Percentiles rank a stretch among this genome's conserved stretches.
These are phyloP conservation scores for Drosophila paramelanica DNA, from an alignment of 2,888 invertebrate species.

Conservation along the genomic window DNA sequence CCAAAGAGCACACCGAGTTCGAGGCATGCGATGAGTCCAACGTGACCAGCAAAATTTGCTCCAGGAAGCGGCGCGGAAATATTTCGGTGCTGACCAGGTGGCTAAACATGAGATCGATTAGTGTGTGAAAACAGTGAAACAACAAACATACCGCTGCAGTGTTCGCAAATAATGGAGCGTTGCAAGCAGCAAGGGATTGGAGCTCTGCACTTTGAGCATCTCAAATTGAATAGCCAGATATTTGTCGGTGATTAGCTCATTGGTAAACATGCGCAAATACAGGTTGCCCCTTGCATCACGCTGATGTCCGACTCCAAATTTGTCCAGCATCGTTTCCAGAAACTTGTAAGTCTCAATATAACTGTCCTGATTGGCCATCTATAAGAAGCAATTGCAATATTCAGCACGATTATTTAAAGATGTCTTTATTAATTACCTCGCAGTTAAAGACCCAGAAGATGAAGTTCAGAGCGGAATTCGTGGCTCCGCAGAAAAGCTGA, in stretches of 20 bases:
- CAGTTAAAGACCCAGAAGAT: conserved; percentile 33
- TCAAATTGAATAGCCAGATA: conserved; percentile 52
- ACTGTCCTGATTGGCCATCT: conserved; percentile 34
- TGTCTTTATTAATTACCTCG: conserved; percentile 23
- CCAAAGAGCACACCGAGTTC: conserved; percentile 20
- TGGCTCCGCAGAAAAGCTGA: conserved; percentile 35
- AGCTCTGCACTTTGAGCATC: conserved; percentile 23
- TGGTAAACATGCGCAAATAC: conserved; percentile 58
- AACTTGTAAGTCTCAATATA: conserved; percentile 49
- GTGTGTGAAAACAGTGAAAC: neutral
- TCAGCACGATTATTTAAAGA: neutral
- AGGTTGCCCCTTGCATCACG: conserved; percentile 26
- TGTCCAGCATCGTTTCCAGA: conserved; percentile 32
- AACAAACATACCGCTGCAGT: conserved; percentile 45
- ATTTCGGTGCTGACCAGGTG: conserved; percentile 55
- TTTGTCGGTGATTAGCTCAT: conserved; percentile 48
- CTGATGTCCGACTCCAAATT: conserved; percentile 33
- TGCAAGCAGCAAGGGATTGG: conserved; percentile 34
- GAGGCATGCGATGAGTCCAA: conserved; percentile 17
- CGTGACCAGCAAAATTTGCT: conserved; percentile 52
- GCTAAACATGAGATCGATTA: conserved; percentile 21
- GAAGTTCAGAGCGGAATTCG: conserved; percentile 48
- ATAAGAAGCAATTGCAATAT: neutral
- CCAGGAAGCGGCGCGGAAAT: conserved; percentile 57
- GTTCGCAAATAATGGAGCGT: conserved; percentile 52